These are phyloP conservation scores for Poecilus cupreus DNA, from an alignment of 2,888 invertebrate genomes.

Conservation along the genomic window DNA sequence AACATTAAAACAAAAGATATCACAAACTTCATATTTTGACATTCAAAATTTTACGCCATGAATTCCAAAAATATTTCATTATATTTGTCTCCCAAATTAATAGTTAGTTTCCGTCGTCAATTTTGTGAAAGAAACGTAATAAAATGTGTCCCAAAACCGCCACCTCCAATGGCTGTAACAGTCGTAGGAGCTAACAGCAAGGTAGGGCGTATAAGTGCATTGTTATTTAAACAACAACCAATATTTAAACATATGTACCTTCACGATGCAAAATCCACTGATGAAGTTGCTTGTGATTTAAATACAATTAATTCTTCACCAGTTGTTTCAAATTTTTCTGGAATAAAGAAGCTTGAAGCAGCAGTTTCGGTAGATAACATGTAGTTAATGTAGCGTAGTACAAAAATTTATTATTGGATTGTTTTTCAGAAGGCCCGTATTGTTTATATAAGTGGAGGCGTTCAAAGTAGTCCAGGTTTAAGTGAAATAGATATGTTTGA, in stretches of 20 bases:
- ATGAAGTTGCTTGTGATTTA: slow-evolving; percentile 68
- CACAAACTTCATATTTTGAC: slow-evolving; percentile 10
- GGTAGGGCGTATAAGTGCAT: slow-evolving; percentile 63
- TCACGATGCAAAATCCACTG: slow-evolving; percentile 66
- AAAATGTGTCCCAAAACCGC: not conserved
- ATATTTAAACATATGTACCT: slow-evolving; percentile 68
- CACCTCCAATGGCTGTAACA: slow-evolving; percentile 58
- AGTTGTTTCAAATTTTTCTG: slow-evolving; percentile 67
- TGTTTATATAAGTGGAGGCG: slow-evolving; percentile 69
- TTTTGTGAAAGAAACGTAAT: not conserved
- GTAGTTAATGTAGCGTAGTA: not conserved
- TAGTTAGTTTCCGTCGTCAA: not conserved
- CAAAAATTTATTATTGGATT: not conserved
- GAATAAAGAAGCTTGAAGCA: slow-evolving; percentile 66
- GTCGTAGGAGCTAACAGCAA: slow-evolving; percentile 61
- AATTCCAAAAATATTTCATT: slow-evolving; percentile 18
- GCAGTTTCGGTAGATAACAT: slow-evolving; percentile 67
- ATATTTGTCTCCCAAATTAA: not conserved
- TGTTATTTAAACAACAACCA: slow-evolving; percentile 68
- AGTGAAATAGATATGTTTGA: slow-evolving; percentile 67
- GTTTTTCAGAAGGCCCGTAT: slow-evolving; percentile 67
- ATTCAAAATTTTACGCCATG: slow-evolving; percentile 4
- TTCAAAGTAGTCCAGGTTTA: slow-evolving; percentile 64
- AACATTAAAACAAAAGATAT: not conserved
- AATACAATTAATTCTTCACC: slow-evolving; percentile 69